Percentiles rank a stretch among this genome's conserved stretches.
Conservation (phyloP, 1,140 invertebrate genomes). For the Meloidogyne chitwoodi region DNA sequence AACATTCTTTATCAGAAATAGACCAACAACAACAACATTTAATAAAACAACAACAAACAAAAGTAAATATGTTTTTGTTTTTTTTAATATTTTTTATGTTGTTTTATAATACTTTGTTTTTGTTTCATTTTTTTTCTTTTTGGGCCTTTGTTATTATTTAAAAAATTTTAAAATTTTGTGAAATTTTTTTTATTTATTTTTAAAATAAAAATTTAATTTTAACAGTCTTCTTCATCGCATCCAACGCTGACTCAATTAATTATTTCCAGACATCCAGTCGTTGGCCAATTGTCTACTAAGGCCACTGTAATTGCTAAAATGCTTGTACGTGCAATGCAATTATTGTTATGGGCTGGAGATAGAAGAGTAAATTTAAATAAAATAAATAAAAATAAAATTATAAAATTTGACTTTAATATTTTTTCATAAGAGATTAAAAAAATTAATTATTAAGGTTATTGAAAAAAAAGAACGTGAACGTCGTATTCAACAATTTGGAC, state of each 20-base stretch:
- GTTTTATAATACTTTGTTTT: too few relatives aligned
- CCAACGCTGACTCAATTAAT: background rate
- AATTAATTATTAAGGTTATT: background rate
- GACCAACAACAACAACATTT: background rate
- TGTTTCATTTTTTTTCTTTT: too few relatives aligned
- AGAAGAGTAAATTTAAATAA: background rate
- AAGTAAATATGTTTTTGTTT: too few relatives aligned
- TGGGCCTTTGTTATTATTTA: too few relatives aligned
- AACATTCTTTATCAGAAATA: background rate
- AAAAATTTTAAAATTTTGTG: too few relatives aligned
- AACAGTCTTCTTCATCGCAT: too few relatives aligned
- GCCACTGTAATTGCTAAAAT: slow-evolving; percentile 37
- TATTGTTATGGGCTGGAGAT: slow-evolving; percentile 36
- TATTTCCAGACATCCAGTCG: slow-evolving; percentile 20
- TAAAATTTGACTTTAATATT: too few relatives aligned
- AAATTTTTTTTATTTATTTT: too few relatives aligned
- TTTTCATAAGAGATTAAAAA: too few relatives aligned
- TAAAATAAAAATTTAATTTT: too few relatives aligned
- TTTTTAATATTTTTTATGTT: background rate
- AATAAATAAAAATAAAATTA: too few relatives aligned
- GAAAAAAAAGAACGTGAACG: slow-evolving; percentile 3
- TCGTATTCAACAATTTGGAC: slow-evolving; percentile 8
- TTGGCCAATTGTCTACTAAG: slow-evolving; percentile 14
- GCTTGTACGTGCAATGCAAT: slow-evolving; percentile 34
- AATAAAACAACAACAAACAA: background rate